Percentiles rank a stretch among this genome's conserved stretches.
Conservation (phyloP, 2,888 invertebrate species). For the Thereva unica region DNA sequence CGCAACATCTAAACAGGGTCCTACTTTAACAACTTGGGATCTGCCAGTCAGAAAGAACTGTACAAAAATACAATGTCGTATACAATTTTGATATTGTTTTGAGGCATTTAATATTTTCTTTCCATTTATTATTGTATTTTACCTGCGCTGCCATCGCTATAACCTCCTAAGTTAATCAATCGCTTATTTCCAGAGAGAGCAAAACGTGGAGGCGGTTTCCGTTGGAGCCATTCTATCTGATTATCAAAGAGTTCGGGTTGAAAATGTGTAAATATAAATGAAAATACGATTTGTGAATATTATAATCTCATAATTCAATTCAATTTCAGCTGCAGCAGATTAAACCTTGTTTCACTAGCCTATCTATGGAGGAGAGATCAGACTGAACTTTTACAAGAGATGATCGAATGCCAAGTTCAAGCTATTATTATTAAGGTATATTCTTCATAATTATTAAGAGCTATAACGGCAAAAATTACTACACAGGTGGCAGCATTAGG, state of each 20-base stretch:
- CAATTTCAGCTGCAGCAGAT: conserved; percentile 76
- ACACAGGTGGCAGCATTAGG: conserved; percentile 81
- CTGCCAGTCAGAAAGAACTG: too few species aligned
- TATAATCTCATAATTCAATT: background rate
- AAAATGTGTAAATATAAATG: conserved; percentile 84
- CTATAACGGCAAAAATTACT: background rate
- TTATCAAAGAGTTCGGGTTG: conserved; percentile 96
- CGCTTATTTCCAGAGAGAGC: conserved; percentile 58
- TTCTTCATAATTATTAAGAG: background rate
- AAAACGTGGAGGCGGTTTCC: conserved; percentile 88
- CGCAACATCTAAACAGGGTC: too few species aligned
- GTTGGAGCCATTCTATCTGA: conserved; percentile 98
- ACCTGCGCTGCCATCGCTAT: conserved; percentile 10
- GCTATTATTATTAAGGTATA: conserved; percentile 94
- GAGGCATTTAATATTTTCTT: background rate
- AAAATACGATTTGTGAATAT: background rate
- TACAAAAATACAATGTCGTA: too few species aligned
- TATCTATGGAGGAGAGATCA: conserved; percentile 98
- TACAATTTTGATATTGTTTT: too few species aligned
- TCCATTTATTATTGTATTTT: background rate
- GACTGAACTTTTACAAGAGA: conserved; percentile 90
- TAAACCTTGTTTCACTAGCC: conserved; percentile 85
- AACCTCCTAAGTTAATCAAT: background rate
- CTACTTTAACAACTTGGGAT: too few species aligned
- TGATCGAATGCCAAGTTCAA: conserved; percentile 90